Base-by-base conservation (phyloP, 92 coral and sea anemone species). In the Pocillopora grandis region DNA sequence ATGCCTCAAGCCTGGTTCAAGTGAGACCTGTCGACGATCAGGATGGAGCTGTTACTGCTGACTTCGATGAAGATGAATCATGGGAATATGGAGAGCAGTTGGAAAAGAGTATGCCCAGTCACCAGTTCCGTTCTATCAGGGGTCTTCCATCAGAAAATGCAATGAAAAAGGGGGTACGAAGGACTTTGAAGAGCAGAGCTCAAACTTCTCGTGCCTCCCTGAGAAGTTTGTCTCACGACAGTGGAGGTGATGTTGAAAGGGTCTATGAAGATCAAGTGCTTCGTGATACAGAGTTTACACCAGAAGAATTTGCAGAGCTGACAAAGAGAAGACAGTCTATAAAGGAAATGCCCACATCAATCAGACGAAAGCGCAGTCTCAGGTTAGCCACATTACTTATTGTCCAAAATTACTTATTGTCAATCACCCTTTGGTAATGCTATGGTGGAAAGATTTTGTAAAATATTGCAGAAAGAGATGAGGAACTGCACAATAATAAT, bases 311-410 rank as follows among this genome's bases (percentile, higher is more conserved):
- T 91, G 88, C 93, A 10, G 85, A 90, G 57, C 71, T 93, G 84
- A 79, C 91, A 84, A 87, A 91, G 20, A 85, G 90, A 35, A 89
- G 91, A 68, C 89, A 87, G 17, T 84, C 90, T 52, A 87, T 96
- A 33, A 94, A 91, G 75, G 95, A 96, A 79, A 92, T 94, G 91
- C 93, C 98, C 33, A 94, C 98, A 10, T 90, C 98, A 18, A 88
- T 94, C 16, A 85, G 90, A 69, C 87, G 98, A 76, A 94, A 96
- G 80, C 92, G 94, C 42, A 90, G 77, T 81, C 80, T 92, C 17
- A 91, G 91, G 98, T 94, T 61, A 68, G 91, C 81, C 13, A 9
- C 7, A 27, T 14, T 1, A 21, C 2, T 27, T 7, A 15, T 5
- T 69, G 35, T 2, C 36, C 12, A 10, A 1, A 42, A 10, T n/a